phyloP scores from a whole-genome alignment of 2,888 invertebrate genomes.

The Drosophila acutilabella region DNA sequence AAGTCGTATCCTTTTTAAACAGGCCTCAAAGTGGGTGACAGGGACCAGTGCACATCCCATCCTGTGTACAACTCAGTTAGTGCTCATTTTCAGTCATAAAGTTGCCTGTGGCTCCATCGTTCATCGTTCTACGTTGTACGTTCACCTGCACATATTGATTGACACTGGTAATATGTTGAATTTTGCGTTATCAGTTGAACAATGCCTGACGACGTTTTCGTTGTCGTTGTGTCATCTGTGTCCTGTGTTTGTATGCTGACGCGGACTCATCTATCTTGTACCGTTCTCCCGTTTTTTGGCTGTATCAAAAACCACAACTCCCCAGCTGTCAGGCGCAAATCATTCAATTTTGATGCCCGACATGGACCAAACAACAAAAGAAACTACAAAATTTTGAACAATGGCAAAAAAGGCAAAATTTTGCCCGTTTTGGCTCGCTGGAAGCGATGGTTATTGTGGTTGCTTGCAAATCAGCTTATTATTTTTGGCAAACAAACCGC shows the following conservation, averaged over 20 bases:
- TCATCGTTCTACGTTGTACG: constrained; percentile 26
- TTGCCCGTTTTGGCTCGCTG: constrained; percentile 21
- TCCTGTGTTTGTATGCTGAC: constrained; percentile 25
- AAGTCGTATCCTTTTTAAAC: constrained; percentile 6
- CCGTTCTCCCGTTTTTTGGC: constrained; percentile 4
- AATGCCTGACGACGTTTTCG: constrained; percentile 50
- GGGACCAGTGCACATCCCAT: constrained; percentile 41
- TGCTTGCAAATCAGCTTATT: constrained; percentile 58
- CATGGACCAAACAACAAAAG: constrained; percentile 29
- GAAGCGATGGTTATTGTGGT: constrained; percentile 41
- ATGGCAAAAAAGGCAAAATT: constrained; percentile 38
- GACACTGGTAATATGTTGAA: constrained; percentile 66
- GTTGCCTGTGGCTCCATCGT: constrained; percentile 21
- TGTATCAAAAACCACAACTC: neutral
- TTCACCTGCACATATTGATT: constrained; percentile 41
- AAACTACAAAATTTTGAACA: constrained; percentile 45
- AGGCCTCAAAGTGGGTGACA: neutral
- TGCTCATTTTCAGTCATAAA: constrained; percentile 11
- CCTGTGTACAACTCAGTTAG: constrained; percentile 46
- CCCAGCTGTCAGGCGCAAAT: constrained; percentile 51
- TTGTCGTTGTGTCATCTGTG: constrained; percentile 49
- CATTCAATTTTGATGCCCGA: constrained; percentile 56
- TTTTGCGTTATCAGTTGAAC: constrained; percentile 65
- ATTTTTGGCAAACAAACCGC: constrained; percentile 47
- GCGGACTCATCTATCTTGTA: constrained; percentile 34